Evolutionary conservation across 2,888 invertebrate species (phyloP).

Genomic region (Pseudolycoriella hygida): DNA sequence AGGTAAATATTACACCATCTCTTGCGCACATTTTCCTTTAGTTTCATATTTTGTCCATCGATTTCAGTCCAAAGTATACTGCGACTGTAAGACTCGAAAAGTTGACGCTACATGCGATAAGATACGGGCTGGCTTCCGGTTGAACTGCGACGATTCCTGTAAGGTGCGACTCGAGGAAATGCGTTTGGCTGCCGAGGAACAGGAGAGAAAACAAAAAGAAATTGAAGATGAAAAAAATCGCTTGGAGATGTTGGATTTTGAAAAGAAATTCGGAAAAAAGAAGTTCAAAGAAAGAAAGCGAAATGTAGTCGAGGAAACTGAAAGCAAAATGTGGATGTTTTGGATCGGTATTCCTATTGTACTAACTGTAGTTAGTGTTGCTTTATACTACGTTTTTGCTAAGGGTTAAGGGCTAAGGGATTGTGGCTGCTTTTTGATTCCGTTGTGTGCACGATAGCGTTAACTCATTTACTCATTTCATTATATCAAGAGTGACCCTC

Average conservation of each 20-base stretch:
- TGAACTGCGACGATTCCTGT: constrained; percentile 50
- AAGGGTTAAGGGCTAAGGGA: too few species aligned
- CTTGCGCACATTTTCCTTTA: neutral
- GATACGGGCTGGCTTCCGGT: constrained; percentile 24
- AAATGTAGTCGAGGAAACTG: constrained; percentile 23
- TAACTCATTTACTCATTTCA: too few species aligned
- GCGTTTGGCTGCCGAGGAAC: constrained; percentile 22
- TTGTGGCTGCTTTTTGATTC: too few species aligned
- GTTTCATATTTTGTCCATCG: neutral
- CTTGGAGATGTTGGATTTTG: constrained; percentile 55
- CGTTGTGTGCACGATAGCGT: too few species aligned
- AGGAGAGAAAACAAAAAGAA: constrained; percentile 36
- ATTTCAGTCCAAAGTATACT: constrained; percentile 38
- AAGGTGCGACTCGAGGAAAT: constrained; percentile 33
- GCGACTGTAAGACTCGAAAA: constrained; percentile 60
- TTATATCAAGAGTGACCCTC: too few species aligned
- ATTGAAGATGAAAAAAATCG: constrained; percentile 48
- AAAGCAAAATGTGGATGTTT: neutral
- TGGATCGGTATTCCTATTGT: too few species aligned
- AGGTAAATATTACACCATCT: constrained; percentile 29
- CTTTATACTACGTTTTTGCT: too few species aligned
- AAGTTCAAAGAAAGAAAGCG: constrained; percentile 34
- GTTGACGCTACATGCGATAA: constrained; percentile 51
- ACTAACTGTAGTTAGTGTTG: too few species aligned
- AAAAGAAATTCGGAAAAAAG: constrained; percentile 56